Evolutionary conservation across 1,140 invertebrate species (phyloP).

Genomic region (Chrysoperla carnea): DNA sequence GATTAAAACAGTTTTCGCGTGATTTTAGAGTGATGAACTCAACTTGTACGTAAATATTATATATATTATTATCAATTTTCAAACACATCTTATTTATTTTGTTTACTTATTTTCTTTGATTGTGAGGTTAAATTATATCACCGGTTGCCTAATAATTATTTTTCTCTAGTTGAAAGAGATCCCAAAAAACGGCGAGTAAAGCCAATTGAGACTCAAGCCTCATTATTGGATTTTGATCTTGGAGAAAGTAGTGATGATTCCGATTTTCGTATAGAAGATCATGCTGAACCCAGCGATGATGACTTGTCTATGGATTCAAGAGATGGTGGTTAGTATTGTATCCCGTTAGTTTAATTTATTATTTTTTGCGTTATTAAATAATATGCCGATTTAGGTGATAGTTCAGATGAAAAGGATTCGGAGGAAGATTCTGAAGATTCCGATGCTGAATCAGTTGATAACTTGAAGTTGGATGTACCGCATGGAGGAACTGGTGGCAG

Average conservation of each 20-base stretch:
- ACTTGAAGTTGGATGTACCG: not conserved
- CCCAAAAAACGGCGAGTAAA: constrained; percentile 75
- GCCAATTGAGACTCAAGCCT: constrained; percentile 52
- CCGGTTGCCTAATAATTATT: too few relatives aligned
- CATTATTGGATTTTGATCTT: constrained; percentile 66
- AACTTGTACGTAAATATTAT: too few relatives aligned
- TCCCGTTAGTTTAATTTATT: not conserved
- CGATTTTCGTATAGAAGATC: constrained; percentile 84
- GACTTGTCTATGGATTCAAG: constrained; percentile 35
- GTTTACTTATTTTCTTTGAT: too few relatives aligned
- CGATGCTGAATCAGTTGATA: constrained; percentile 22
- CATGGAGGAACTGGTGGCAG: not conserved
- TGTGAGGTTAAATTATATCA: too few relatives aligned
- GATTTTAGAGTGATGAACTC: too few relatives aligned
- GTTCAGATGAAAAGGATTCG: not conserved
- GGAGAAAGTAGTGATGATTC: constrained; percentile 90
- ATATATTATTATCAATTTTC: too few relatives aligned
- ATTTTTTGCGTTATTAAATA: not conserved
- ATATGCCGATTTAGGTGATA: not conserved
- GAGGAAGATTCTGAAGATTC: constrained; percentile 25
- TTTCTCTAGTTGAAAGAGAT: constrained; percentile 51
- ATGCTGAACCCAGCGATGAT: constrained; percentile 57
- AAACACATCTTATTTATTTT: too few relatives aligned
- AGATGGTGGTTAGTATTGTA: constrained; percentile 16
- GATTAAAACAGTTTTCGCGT: not conserved